phyloP scores from a whole-genome alignment of 2,888 invertebrate species.

The Tromatobia lineatoria region DNA sequence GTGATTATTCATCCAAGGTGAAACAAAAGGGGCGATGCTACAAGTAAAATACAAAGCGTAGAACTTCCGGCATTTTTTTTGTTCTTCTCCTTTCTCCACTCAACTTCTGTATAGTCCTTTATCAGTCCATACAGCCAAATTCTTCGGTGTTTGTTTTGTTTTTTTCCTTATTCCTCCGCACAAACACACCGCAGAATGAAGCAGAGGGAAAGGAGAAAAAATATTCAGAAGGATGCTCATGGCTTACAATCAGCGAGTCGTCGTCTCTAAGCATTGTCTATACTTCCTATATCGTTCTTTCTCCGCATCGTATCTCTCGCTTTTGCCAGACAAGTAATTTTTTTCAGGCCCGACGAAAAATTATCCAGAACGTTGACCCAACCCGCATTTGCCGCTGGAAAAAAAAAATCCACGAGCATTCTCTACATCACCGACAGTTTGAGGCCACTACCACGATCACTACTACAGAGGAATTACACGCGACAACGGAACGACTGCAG shows the following conservation, averaged over 20 bases:
- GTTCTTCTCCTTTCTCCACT: not conserved
- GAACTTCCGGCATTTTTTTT: constrained; percentile 44
- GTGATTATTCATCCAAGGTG: constrained; percentile 65
- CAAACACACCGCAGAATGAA: constrained; percentile 17
- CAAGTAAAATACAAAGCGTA: constrained; percentile 40
- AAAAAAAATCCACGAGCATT: constrained; percentile 18
- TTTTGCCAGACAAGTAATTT: constrained; percentile 53
- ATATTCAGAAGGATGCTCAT: constrained; percentile 1
- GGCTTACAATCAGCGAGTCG: constrained; percentile 22
- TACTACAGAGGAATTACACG: not conserved
- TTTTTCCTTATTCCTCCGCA: not conserved
- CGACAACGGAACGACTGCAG: constrained; percentile 38
- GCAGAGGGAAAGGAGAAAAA: constrained; percentile 30
- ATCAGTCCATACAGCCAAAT: constrained; percentile 31
- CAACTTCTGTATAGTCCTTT: constrained; percentile 37
- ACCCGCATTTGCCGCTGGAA: not conserved
- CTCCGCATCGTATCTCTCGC: too few species aligned
- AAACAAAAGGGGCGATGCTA: constrained; percentile 57
- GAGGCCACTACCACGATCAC: constrained; percentile 23
- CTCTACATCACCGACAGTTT: constrained; percentile 36
- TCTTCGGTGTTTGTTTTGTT: not conserved
- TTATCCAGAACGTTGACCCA: constrained; percentile 55
- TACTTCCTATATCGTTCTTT: constrained; percentile 30
- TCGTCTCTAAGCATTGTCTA: constrained; percentile 26
- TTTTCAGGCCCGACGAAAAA: constrained; percentile 44